Percentiles rank a stretch among this genome's conserved stretches.
phyloP scores from a whole-genome alignment of 2,888 invertebrate genomes.

The Pristionchus arcanus region DNA sequence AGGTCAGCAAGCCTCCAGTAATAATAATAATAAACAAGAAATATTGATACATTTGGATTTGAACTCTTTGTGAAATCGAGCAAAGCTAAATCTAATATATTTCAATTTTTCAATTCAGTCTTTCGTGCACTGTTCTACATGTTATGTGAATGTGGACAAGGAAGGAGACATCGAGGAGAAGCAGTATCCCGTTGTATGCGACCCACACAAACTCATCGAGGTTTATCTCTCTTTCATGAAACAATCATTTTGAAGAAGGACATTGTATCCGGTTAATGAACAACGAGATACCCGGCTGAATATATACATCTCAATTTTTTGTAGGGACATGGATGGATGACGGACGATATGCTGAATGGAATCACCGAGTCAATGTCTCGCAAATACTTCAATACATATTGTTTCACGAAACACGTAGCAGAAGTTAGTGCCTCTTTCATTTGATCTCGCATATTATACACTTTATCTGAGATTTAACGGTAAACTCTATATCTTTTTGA shows the following conservation, averaged over 20 bases:
- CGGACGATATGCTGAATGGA: slow-evolving; percentile 81
- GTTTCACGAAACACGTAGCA: slow-evolving; percentile 91
- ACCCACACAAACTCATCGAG: slow-evolving; percentile 81
- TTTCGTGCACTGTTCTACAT: slow-evolving; percentile 89
- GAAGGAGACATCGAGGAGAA: slow-evolving; percentile 86
- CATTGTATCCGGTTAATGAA: too few relatives aligned
- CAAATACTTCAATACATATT: slow-evolving; percentile 92
- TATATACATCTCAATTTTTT: background rate
- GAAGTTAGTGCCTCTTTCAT: slow-evolving; percentile 83
- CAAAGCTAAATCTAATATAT: background rate
- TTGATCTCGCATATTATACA: background rate
- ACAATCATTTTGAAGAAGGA: too few relatives aligned
- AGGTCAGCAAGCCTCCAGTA: slow-evolving; percentile 57
- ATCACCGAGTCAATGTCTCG: slow-evolving; percentile 83
- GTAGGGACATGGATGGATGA: slow-evolving; percentile 81
- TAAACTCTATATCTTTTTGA: background rate
- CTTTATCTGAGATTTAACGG: background rate
- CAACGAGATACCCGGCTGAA: background rate
- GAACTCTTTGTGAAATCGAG: too few relatives aligned
- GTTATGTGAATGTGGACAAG: slow-evolving; percentile 89
- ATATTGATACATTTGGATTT: too few relatives aligned
- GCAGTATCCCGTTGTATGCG: slow-evolving; percentile 84
- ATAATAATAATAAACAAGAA: background rate
- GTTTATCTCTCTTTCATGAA: background rate
- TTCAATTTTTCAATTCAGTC: slow-evolving; percentile 69